Conservation (phyloP, 2,113 vertebrate genomes). For the Notothenia rossii region DNA sequence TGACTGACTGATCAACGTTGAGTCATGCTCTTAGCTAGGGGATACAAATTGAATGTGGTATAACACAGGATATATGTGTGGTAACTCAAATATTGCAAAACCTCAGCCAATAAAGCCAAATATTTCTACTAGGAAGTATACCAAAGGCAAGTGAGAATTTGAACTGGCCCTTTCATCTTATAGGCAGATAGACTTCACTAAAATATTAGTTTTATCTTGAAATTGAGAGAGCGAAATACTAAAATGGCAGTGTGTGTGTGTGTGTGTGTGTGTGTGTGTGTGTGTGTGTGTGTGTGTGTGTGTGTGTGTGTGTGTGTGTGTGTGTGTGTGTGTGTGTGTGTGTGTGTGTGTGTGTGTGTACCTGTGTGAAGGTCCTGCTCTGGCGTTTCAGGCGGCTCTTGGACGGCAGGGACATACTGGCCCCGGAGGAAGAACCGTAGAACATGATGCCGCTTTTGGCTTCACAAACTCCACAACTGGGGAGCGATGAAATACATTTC, state of each 20-base stretch:
- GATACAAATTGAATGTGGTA: not conserved
- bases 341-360: conserved; percentile 24
- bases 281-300: no score
- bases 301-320: no score
- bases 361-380: conserved; percentile 91
- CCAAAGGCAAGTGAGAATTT: not conserved
- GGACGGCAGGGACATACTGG: conserved; percentile 91
- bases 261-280: no score
- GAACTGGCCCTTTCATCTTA: no score
- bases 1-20: not conserved
- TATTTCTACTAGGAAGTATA: not conserved
- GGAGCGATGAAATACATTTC: conserved; percentile 18
- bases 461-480: conserved; percentile 66
- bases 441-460: conserved; percentile 86
- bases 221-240: not conserved
- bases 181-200: not conserved
- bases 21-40: not conserved
- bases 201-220: not conserved
- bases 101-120: not conserved
- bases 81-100: not conserved
- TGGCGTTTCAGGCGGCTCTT: conserved; percentile 94
- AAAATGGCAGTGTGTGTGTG: not conserved
- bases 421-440: conserved; percentile 89
- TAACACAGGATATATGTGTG: no score
- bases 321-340: not conserved